phyloP scores from a whole-genome alignment of 2,888 invertebrate species.

The Choristoneura rosaceana region DNA sequence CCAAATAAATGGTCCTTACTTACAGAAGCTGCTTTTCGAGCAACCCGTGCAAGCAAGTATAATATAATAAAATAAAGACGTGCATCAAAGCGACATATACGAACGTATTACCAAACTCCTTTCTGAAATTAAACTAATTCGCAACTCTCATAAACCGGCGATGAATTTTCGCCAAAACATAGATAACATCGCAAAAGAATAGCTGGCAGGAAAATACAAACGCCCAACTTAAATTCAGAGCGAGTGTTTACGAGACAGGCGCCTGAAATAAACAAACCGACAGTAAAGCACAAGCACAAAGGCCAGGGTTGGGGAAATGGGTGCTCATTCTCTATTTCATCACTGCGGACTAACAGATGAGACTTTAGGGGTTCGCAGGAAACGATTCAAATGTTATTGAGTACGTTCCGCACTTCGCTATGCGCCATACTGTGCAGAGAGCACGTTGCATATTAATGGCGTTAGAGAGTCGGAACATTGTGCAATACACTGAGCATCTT shows the following conservation, averaged over 20 bases:
- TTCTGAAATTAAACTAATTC: constrained; percentile 29
- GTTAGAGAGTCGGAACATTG: constrained; percentile 20
- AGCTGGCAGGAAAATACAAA: constrained; percentile 70
- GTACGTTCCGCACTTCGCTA: constrained; percentile 23
- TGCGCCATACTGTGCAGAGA: constrained; percentile 16
- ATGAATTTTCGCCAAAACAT: constrained; percentile 42
- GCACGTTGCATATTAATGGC: constrained; percentile 39
- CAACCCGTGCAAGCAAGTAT: constrained; percentile 4
- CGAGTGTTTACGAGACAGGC: constrained; percentile 79
- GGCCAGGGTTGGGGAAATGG: constrained; percentile 71
- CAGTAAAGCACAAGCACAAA: constrained; percentile 76
- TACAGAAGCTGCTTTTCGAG: constrained; percentile 20
- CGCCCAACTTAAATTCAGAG: constrained; percentile 76
- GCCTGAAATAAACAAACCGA: constrained; percentile 80
- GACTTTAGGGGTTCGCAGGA: constrained; percentile 44
- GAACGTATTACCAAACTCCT: constrained; percentile 4
- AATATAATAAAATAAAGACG: background rate
- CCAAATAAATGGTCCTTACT: constrained; percentile 26
- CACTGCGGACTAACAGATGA: constrained; percentile 63
- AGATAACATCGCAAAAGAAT: constrained; percentile 58
- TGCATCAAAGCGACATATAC: background rate
- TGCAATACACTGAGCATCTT: constrained; percentile 23
- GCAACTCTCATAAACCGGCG: constrained; percentile 40
- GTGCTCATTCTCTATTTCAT: constrained; percentile 70
- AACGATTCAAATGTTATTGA: constrained; percentile 35